These are phyloP conservation scores for Phalera bucephala DNA, from an alignment of 2,888 invertebrate species.

Conservation along the genomic window DNA sequence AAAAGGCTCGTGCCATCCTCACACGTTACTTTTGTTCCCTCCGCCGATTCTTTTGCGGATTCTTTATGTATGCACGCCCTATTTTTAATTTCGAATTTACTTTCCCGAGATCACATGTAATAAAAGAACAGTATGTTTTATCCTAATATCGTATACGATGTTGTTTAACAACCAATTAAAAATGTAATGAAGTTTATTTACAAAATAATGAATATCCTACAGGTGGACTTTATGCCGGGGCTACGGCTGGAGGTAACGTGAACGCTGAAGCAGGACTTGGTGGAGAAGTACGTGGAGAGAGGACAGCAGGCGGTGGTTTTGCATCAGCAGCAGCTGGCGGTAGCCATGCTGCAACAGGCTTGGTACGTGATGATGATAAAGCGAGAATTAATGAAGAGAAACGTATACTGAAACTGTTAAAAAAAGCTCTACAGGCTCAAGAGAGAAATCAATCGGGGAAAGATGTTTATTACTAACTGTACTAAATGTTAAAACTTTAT, in stretches of 20 bases:
- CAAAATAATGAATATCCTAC: too few species aligned
- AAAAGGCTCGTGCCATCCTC: neutral
- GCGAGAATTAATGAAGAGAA: constrained; percentile 54
- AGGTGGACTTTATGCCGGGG: constrained; percentile 84
- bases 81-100: constrained; percentile 1
- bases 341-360: constrained; percentile 49
- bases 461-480: neutral
- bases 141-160: too few species aligned
- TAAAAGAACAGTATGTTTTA: constrained; percentile 3
- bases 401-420: constrained; percentile 39
- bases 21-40: neutral
- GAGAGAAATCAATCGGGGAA: constrained; percentile 18
- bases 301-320: constrained; percentile 62
- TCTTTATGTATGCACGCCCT: neutral
- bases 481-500: too few species aligned
- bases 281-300: constrained; percentile 66
- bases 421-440: constrained; percentile 26
- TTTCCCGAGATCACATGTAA: constrained; percentile 5
- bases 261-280: constrained; percentile 76
- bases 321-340: constrained; percentile 67
- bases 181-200: too few species aligned
- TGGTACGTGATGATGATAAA: constrained; percentile 62
- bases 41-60: neutral
- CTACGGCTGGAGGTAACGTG: constrained; percentile 82
- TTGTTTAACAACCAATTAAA: too few species aligned